Conservation (phyloP, 2,113 vertebrate species). For the Aix galericulata region DNA sequence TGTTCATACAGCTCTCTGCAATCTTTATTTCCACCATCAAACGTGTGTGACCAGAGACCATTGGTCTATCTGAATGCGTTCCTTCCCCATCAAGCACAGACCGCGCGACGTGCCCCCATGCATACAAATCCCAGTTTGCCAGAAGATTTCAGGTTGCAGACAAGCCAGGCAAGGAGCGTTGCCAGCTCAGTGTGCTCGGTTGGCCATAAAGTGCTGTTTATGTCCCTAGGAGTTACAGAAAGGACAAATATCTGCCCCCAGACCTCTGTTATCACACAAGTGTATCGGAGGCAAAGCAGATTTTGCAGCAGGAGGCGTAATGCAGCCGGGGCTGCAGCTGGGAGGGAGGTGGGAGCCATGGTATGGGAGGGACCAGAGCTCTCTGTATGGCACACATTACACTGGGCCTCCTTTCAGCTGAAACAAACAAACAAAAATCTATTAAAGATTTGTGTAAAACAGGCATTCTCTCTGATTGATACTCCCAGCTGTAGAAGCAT, state of each 20-base stretch:
- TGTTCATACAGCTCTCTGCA: not conserved
- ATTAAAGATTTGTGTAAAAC: not conserved
- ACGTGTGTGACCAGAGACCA: not conserved
- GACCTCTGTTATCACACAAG: not conserved
- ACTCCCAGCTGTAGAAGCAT: not conserved
- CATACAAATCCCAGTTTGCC: not conserved
- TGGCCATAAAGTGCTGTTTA: not conserved
- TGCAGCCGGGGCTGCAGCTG: not conserved
- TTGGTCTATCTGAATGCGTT: not conserved
- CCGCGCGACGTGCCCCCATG: accelerated
- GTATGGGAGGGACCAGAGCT: not conserved
- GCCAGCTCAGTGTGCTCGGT: not conserved
- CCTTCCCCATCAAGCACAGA: not conserved
- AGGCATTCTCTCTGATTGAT: not conserved
- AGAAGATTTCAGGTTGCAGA: not conserved
- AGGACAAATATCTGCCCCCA: not conserved
- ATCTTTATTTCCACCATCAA: not conserved
- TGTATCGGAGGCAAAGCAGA: not conserved
- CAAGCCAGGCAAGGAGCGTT: not conserved
- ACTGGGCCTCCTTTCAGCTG: not conserved
- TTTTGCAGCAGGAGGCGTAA: not conserved
- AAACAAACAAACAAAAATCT: not conserved
- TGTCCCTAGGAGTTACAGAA: not conserved
- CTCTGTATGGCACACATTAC: not conserved
- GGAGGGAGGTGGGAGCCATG: not conserved